phyloP scores from a whole-genome alignment of 2,888 invertebrate genomes.

The Cordylochernes scorpioides region DNA sequence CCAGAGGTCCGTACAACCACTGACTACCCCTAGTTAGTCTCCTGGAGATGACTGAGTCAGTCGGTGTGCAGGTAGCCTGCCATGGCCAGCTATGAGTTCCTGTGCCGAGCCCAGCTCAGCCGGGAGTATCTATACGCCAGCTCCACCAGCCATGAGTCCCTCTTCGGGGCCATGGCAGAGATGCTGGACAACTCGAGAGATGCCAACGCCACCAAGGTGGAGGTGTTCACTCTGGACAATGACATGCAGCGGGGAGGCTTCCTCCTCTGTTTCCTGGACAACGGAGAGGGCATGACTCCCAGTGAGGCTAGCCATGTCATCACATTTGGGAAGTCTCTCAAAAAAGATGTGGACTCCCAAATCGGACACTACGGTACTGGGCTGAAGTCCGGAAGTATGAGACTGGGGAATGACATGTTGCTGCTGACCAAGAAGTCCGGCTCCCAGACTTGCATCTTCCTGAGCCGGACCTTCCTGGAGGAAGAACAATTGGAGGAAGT shows the following conservation, averaged over 20 bases:
- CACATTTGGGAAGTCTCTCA: not conserved
- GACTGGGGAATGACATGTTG: not conserved
- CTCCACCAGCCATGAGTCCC: conserved; percentile 23
- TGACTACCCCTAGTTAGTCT: too few relatives aligned
- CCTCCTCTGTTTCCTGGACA: conserved; percentile 24
- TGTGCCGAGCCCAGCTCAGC: not conserved
- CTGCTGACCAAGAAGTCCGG: not conserved
- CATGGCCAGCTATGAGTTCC: too few relatives aligned
- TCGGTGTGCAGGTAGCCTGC: too few relatives aligned
- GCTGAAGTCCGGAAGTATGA: not conserved
- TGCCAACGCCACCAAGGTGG: not conserved
- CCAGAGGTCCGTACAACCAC: too few relatives aligned
- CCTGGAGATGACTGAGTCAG: too few relatives aligned
- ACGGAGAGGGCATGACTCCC: conserved; percentile 25
- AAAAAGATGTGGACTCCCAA: not conserved
- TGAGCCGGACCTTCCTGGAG: not conserved
- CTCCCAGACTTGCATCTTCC: not conserved
- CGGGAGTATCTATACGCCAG: not conserved
- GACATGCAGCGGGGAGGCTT: conserved; percentile 18
- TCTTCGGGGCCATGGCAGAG: conserved; percentile 26
- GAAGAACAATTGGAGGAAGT: not conserved
- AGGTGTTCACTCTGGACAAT: not conserved
- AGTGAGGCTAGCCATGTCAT: conserved; percentile 14
- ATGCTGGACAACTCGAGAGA: conserved; percentile 25
- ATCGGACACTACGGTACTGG: not conserved